Conservation (phyloP, 2,797 vertebrate species). For the Microcaecilia unicolor region DNA sequence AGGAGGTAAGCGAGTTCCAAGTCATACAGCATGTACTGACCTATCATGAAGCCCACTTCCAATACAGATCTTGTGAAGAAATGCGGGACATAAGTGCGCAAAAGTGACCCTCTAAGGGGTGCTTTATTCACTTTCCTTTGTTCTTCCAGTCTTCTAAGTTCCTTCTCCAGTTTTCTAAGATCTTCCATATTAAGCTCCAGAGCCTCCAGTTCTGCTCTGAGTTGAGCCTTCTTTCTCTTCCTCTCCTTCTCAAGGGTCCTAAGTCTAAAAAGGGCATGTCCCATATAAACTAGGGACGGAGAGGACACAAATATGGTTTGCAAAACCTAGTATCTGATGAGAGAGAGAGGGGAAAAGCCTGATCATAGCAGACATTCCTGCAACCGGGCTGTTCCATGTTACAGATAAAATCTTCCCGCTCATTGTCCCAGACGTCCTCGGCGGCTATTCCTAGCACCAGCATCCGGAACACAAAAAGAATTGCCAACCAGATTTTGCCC, state of each 20-base stretch:
- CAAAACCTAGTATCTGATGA: constrained; percentile 91
- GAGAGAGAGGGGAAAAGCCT: constrained; percentile 88
- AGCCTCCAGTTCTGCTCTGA: constrained; percentile 76
- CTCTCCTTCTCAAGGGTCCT: constrained; percentile 82
- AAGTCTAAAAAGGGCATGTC: constrained; percentile 79
- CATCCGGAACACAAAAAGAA: constrained; percentile 94
- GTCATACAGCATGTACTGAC: constrained; percentile 84
- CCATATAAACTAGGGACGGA: constrained; percentile 90
- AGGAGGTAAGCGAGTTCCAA: constrained; percentile 79
- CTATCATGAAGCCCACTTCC: constrained; percentile 85
- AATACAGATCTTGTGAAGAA: constrained; percentile 83
- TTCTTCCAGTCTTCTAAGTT: constrained; percentile 80
- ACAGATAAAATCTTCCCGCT: constrained; percentile 87
- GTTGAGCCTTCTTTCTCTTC: constrained; percentile 67
- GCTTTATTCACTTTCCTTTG: constrained; percentile 85
- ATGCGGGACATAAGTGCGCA: constrained; percentile 84
- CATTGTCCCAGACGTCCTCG: constrained; percentile 90
- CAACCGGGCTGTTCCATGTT: constrained; percentile 93
- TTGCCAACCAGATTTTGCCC: constrained; percentile 94
- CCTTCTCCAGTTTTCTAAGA: constrained; percentile 71
- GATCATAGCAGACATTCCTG: constrained; percentile 85
- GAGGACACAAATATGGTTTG: constrained; percentile 93
- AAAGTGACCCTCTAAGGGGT: constrained; percentile 78
- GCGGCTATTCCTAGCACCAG: constrained; percentile 85
- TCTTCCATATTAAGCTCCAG: constrained; percentile 59